Evolutionary conservation across 2,113 vertebrate genomes (phyloP), one percentile per base, ranked within the genome.

Genomic region (Carollia perspicillata): DNA sequence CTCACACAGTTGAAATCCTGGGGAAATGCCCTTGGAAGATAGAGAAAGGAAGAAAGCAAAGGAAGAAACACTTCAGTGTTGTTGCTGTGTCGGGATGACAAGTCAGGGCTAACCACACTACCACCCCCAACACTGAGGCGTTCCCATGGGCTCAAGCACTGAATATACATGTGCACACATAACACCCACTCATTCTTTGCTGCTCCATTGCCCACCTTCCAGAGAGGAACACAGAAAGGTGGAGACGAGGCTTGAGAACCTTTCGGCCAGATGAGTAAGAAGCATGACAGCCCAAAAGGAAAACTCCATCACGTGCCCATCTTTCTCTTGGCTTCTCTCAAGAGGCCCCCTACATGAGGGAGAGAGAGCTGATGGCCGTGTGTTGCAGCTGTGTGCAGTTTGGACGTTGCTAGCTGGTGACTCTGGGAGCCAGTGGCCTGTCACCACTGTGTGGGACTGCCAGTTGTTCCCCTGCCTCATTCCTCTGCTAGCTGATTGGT

Each of bases 211-310:
- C 33, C 3, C 40, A 2, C 40, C 8, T 75, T 80, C 20, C 30
- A 79, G 68, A 77, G 40, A 53, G 53, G 77, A 68, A 6, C 9
- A 4, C 2, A 33, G 77, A 33, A 2, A 65, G 26, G 51, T 55
- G 47, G 86, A 87, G 49, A 35, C 47, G n/a, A 89, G 72, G n/a
- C 71, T 79, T 37, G 47, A 77, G 60, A 85, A 55, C 63, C 33
- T 84, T 1, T 9, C 28, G 42, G 28, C 20, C 44, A 7, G 5
- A n/a, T 30, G 30, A 6, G 22, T 20, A 28, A 37, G 58, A 33
- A 65, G 49, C 53, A 10, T 0, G 6, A 7, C 40, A 58, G 74
- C 85, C 65, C 12, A 23, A 47, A 44, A 55, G 14, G 5, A 95
- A 26, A 33, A n/a, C 17, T 7, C n/a, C 2, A 53, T 51, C 12